These are phyloP conservation scores for Pica pica DNA, from an alignment of 2,113 vertebrate genomes.

Conservation along the genomic window DNA sequence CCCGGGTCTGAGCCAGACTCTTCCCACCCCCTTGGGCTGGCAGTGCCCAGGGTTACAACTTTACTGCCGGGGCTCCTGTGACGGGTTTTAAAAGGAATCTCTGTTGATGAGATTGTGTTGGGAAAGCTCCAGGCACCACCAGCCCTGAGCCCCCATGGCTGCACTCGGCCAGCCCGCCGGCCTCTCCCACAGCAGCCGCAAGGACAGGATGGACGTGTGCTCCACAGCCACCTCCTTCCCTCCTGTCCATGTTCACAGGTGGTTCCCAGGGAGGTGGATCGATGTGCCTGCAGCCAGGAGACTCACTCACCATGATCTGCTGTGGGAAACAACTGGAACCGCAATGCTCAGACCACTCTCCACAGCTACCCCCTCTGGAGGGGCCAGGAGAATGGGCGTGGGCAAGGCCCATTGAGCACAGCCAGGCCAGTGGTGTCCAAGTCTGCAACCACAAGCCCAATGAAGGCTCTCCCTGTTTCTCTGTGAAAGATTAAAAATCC, in stretches of 20 bases:
- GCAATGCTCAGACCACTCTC: rapidly evolving
- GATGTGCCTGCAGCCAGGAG: rapidly evolving
- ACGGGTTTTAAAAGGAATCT: not conserved
- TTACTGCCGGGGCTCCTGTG: not conserved
- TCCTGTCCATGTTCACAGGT: rapidly evolving
- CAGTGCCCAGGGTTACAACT: not conserved
- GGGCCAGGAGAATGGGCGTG: not conserved
- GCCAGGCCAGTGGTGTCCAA: not conserved
- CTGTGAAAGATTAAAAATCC: not conserved
- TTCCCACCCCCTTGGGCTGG: not conserved
- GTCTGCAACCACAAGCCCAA: rapidly evolving
- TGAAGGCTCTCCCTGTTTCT: not conserved
- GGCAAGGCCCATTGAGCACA: not conserved
- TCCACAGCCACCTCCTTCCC: not conserved
- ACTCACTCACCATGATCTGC: not conserved
- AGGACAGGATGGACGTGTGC: not conserved
- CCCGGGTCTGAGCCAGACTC: rapidly evolving
- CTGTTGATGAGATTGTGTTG: not conserved
- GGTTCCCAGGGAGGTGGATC: not conserved
- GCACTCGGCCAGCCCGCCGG: not conserved
- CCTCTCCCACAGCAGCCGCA: rapidly evolving
- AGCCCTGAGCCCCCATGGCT: rapidly evolving
- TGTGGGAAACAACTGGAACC: rapidly evolving
- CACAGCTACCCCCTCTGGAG: not conserved
- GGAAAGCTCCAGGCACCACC: not conserved